Base-by-base conservation (phyloP, 2,113 vertebrate genomes). In the Cichladusa arquata region DNA sequence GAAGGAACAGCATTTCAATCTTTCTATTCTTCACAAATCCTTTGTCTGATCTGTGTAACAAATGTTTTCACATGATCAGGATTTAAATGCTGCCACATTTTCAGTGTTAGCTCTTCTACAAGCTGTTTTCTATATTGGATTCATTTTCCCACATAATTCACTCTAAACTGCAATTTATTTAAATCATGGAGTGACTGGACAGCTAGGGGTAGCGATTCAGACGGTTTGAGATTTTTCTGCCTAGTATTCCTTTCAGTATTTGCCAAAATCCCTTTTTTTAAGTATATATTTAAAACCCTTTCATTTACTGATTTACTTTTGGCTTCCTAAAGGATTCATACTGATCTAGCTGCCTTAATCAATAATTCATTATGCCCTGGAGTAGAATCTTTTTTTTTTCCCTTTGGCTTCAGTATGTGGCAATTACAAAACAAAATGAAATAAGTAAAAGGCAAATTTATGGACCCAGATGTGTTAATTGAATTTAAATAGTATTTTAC, bases 311-410 rank as follows among this genome's bases (percentile, higher is more conserved):
- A 69, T 95, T 96, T 96, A 76, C 56, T 94, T 87, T 77, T 90
- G 81, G 67, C 71, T 77, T 87, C 33, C 34, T 82, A 11, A 78
- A 72, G 26, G 53, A 71, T 70, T 91, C 36, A 71, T 71, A 67
- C 47, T 57, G 60, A 86, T 91, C 22, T 86, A 69, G 64, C 22
- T 84, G 16, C 47, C 45, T 93, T 94, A 89, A 94, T 93, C 79
- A 95, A 93, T 97, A 96, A 95, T 94, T 92, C 87, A 86, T 95
- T 96, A 88, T 48, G 31, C 24, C 61, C 50, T 72, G n/a, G 26
- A 92, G 91, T 44, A 18, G 47, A 94, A 58, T n/a, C 20, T 26
- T 50, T 86, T 12, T 51, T 76, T 11, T 44, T 76, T 86, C 34
- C 44, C 33, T 85, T 74, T 86, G 26, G 29, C 61, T 87, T 54